Evolutionary conservation across 2,113 vertebrate species (phyloP), one percentile per base, ranked within the genome.

Genomic region (Arenaria interpres): DNA sequence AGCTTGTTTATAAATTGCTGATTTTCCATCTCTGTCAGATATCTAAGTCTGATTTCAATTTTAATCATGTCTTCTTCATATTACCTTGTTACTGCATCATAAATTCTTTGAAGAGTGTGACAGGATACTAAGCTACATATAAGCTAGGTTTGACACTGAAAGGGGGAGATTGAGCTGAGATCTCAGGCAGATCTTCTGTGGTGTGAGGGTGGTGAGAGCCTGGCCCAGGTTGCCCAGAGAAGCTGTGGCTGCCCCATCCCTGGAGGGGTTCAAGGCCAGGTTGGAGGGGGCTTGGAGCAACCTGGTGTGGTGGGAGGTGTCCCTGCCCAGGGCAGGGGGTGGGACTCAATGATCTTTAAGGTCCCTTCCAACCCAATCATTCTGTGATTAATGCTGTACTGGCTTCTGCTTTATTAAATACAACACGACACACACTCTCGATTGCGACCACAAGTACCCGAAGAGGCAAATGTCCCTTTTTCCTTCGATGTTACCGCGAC

Each of bases 351-450:
- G 20, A 32, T 20, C 56, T 21, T 22, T 57, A 22, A 57, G 56
- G 56, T n/a, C 32, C 56, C 32, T 57, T 21, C 56, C 32, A 12
- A 12, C 32, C 32, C n/a, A 57, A 14, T 8, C 20, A 12, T 57
- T 22, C 33, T n/a, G 13, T 57, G 19, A 53, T 37, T 25, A 66
- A 78, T 5, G 23, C 25, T 30, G 46, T 5, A 23, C n/a, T 5
- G 28, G 24, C 18, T 63, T 57, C 43, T n/a, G 14, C 20, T 51
- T 73, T 23, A 57, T 21, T 35, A 41, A 48, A 30, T 9, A 51
- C 69, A 64, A 39, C 15, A 0, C 17, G 27, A 28, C 30, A 17
- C 0, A 2, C 5, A 3, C 8, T 32, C 24, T 27, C 46, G 7
- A 39, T 8, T 25, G 45, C 5, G 14, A 37, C 5, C 48, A 5